Evolutionary conservation across 2,113 vertebrate species (phyloP).

Genomic region (Electrona antarctica): DNA sequence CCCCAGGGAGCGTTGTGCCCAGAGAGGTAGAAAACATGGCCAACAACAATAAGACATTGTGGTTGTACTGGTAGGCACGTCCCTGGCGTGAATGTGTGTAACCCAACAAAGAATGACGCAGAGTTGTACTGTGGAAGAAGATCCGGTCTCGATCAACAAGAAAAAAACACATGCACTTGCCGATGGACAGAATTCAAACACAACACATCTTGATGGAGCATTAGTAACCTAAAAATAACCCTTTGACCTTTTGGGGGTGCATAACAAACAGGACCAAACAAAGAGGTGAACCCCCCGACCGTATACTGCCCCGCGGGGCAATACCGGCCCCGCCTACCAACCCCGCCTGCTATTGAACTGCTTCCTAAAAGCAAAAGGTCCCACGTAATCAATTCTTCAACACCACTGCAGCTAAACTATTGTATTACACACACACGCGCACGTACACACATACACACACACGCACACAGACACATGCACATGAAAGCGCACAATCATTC

Average conservation of each 20-base stretch:
- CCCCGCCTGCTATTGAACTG: slow-evolving; percentile 17
- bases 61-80: too few species aligned
- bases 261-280: slow-evolving; percentile 33
- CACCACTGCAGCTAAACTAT: not conserved
- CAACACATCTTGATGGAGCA: not conserved
- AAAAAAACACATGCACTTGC: too few species aligned
- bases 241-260: slow-evolving; percentile 25
- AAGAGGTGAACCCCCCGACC: slow-evolving; percentile 23
- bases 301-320: not conserved
- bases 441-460: too few species aligned
- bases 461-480: not conserved
- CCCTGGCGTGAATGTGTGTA: too few species aligned
- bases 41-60: too few species aligned
- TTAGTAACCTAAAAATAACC: slow-evolving; percentile 34
- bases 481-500: not conserved
- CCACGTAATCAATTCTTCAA: slow-evolving; percentile 24
- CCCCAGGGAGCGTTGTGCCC: too few species aligned
- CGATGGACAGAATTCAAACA: too few species aligned
- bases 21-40: too few species aligned
- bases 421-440: not conserved
- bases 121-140: too few species aligned
- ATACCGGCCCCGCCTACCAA: slow-evolving; percentile 6
- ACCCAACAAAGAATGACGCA: too few species aligned
- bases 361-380: slow-evolving; percentile 19
- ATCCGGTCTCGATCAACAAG: too few species aligned